Conservation (phyloP, 1,140 invertebrate genomes). For the Calliphora vicina region DNA sequence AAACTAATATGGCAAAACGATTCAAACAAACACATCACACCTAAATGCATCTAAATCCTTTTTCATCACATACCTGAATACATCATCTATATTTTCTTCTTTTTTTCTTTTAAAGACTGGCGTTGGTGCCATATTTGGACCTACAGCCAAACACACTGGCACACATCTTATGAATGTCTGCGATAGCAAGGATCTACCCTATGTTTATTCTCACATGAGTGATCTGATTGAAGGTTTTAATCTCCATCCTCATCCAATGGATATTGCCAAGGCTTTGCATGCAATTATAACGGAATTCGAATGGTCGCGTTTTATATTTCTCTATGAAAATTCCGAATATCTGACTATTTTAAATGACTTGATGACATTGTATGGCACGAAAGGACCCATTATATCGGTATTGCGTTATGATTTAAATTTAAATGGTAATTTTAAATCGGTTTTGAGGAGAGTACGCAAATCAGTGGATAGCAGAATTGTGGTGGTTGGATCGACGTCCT, state of each 20-base stretch:
- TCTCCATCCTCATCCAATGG: constrained; percentile 80
- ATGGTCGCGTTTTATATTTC: constrained; percentile 86
- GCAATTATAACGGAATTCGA: constrained; percentile 78
- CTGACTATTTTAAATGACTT: constrained; percentile 80
- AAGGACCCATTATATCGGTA: constrained; percentile 67
- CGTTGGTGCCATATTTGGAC: constrained; percentile 83
- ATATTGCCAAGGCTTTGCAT: constrained; percentile 75
- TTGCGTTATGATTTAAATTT: constrained; percentile 66
- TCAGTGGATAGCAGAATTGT: constrained; percentile 77
- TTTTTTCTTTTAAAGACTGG: constrained; percentile 65
- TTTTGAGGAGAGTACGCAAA: constrained; percentile 66
- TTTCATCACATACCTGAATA: no score
- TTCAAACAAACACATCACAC: no score
- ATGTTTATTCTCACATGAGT: constrained; percentile 78
- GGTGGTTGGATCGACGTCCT: constrained; percentile 76
- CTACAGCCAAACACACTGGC: constrained; percentile 71
- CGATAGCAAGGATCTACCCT: constrained; percentile 87
- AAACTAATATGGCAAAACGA: no score
- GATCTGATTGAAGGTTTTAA: constrained; percentile 73
- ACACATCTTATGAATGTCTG: constrained; percentile 86
- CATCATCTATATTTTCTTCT: not conserved
- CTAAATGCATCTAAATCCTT: no score
- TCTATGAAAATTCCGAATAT: constrained; percentile 77
- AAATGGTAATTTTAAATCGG: constrained; percentile 62
- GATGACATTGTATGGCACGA: constrained; percentile 72